Evolutionary conservation across 2,888 invertebrate species (phyloP).

Genomic region (Tipula helvola): DNA sequence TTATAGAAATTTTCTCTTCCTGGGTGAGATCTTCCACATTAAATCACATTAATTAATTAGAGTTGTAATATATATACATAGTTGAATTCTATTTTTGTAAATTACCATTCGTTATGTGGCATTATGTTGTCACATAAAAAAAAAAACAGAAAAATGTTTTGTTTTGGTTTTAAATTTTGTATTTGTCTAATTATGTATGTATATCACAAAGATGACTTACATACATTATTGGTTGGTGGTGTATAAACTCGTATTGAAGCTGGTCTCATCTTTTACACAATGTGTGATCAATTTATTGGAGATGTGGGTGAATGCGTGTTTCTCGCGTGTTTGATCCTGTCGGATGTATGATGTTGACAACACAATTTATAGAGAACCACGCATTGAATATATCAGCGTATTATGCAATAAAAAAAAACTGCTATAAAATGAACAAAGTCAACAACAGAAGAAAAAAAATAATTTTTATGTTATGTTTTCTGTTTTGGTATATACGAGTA

Average conservation of each 20-base stretch:
- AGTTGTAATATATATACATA: background rate
- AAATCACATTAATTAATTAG: background rate
- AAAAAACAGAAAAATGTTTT: background rate
- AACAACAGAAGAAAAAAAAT: background rate
- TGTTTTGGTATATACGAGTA: background rate
- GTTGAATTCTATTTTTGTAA: background rate
- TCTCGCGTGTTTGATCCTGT: background rate
- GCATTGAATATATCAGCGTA: background rate
- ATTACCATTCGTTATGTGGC: background rate
- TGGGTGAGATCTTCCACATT: background rate
- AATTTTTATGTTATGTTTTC: background rate
- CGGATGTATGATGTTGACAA: background rate
- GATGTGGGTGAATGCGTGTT: background rate
- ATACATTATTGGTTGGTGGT: background rate
- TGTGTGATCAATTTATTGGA: background rate
- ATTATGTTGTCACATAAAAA: background rate
- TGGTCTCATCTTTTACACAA: background rate
- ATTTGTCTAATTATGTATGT: background rate
- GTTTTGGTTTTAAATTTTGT: background rate
- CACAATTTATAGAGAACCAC: background rate
- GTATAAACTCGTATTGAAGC: background rate
- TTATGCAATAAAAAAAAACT: background rate
- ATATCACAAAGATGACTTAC: background rate
- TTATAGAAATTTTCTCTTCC: background rate
- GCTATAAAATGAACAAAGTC: background rate